Evolutionary conservation across 2,888 invertebrate species (phyloP).

Genomic region (Dasysyrphus albostriatus): DNA sequence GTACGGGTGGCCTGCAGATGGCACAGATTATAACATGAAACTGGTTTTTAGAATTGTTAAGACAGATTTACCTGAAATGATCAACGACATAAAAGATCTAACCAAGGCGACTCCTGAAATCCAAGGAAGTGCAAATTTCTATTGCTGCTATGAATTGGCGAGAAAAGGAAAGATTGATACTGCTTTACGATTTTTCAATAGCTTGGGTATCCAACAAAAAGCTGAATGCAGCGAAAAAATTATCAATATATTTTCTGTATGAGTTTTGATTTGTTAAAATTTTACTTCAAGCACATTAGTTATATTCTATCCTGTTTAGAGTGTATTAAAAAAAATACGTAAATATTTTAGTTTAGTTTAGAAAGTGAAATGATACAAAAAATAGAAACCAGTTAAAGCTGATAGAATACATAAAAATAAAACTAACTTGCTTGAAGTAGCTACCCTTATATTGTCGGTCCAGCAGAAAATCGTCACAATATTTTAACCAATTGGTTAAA

Average conservation of each 20-base stretch:
- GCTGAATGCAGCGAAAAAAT: conserved; percentile 78
- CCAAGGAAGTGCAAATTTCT: conserved; percentile 80
- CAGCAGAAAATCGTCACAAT: neutral
- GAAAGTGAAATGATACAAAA: neutral
- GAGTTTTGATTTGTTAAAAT: neutral
- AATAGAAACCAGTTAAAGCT: neutral
- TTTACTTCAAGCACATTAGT: neutral
- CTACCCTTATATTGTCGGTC: neutral
- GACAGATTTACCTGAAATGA: conserved; percentile 82
- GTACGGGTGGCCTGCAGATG: conserved; percentile 82
- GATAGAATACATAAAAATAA: neutral
- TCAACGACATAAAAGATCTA: conserved; percentile 81
- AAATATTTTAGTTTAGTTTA: no score
- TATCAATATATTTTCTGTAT: conserved; percentile 78
- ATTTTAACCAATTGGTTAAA: neutral
- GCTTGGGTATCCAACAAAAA: conserved; percentile 77
- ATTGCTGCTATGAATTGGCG: conserved; percentile 82
- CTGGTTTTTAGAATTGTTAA: conserved; percentile 82
- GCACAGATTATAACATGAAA: conserved; percentile 80
- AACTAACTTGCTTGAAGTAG: neutral
- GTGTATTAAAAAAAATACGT: no score
- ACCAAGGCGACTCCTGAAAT: conserved; percentile 82
- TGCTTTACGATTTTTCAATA: conserved; percentile 80
- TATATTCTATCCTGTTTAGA: neutral
- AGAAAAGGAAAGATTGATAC: conserved; percentile 80